Base-by-base conservation (phyloP, 2,113 vertebrate species). In the Microtus montanus region DNA sequence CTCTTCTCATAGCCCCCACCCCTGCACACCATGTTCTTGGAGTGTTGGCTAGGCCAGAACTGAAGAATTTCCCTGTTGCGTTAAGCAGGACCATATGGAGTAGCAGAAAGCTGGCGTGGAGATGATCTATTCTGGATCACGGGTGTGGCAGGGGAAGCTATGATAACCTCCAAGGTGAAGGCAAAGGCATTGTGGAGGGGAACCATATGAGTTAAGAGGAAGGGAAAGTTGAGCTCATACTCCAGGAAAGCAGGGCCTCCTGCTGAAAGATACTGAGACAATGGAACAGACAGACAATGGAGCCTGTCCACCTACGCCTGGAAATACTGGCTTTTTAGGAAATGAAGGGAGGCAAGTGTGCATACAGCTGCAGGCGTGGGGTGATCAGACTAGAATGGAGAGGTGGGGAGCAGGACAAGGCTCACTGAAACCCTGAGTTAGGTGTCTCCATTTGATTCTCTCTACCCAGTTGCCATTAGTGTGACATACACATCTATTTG, bases 191-290 rank as follows among this genome's bases (percentile, higher is more conserved):
- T 0, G 4, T 3, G 68, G 22, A 14, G 58, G n/a, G 78, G 38
- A 6, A 61, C n/a, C 49, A 0, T 7, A 0, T 52, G 35, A 33
- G 78, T 93, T 90, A 52, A 90, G 63, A 64, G 70, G 35, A 73
- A 93, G 30, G 94, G 89, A 92, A 68, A 89, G 28, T 89, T 35
- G 26, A 49, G 41, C 49, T 77, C 19, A 11, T 41, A 20, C 38
- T 91, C 95, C 90, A 44, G 91, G 97, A 97, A 96, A 97, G 87
- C 4, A 9, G 41, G 17, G 12, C 47, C 70, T 96, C 70, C 91
- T 2, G 14, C 3, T 54, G 94, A 95, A 89, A 95, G 93, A 20
- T 63, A 71, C 94, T 92, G 95, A 87, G 87, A 75, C 95, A n/a
- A 24, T 7, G 96, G 97, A 95, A 95, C 73, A 89, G 22, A 66